Conservation (phyloP, 2,888 invertebrate species). For the Disparrhopalites patrizii region DNA sequence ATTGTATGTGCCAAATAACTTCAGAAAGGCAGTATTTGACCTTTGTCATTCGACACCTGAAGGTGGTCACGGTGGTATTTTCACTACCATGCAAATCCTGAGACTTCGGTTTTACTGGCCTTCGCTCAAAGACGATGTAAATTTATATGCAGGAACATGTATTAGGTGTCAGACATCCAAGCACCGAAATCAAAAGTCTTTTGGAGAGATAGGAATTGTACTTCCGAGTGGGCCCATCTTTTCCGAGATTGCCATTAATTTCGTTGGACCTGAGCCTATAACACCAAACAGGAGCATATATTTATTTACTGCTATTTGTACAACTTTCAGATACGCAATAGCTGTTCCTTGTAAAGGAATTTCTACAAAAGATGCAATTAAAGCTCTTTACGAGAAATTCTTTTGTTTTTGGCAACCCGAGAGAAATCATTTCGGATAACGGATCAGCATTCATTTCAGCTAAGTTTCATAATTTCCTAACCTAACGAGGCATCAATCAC, state of each 20-base stretch:
- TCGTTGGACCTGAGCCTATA: neutral
- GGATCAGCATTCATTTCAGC: neutral
- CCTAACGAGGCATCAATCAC: neutral
- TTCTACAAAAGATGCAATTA: neutral
- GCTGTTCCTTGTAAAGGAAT: neutral
- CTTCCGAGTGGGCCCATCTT: neutral
- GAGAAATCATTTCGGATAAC: neutral
- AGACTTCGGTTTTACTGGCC: constrained; percentile 6
- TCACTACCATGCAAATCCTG: neutral
- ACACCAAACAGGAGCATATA: neutral
- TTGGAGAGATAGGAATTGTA: neutral
- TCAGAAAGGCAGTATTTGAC: no score
- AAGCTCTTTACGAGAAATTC: neutral
- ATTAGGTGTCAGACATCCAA: constrained; percentile 1
- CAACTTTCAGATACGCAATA: constrained; percentile 6
- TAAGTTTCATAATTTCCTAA: neutral
- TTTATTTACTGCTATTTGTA: neutral
- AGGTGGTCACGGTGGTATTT: constrained; percentile 11
- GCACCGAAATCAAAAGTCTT: neutral
- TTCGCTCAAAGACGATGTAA: neutral
- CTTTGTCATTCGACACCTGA: no score
- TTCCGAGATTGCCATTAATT: constrained; percentile 6
- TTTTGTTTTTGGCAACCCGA: neutral
- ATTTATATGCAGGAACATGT: neutral
- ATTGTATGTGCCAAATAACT: no score